Evolutionary conservation across 2,113 vertebrate genomes (phyloP), one percentile per base, ranked within the genome.

Genomic region (Hippocampus abdominalis): DNA sequence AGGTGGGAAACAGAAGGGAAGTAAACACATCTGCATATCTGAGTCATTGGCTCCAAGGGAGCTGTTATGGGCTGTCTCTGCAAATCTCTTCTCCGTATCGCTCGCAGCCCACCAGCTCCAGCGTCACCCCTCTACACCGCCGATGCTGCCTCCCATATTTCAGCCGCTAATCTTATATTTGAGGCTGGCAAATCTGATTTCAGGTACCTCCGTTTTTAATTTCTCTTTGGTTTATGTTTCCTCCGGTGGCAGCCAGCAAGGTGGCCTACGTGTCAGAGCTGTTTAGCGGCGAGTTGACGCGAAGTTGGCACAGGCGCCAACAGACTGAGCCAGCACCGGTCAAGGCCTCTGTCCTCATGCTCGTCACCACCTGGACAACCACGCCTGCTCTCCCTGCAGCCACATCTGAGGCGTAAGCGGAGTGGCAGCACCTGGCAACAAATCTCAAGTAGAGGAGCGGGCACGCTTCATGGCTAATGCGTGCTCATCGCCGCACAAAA

Each of bases 21-120:
- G 88, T 84, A 90, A 88, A 91, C 88, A 90, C 86, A 90, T 90
- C 88, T 91, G 90, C 87, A 88, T 88, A 89, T 89, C 87, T 92
- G 90, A 92, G 87, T 91, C 91, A 91, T 86, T 85, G 88, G 86
- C 86, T 90, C 87, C 86, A 84, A 85, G 86, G 85, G 86, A 90
- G 86, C 84, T 87, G 86, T 91, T 87, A 85, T 83, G 82, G 84
- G 86, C 79, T 88, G 80, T 87, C 83, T 89, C 81, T 81, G 81
- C 81, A 81, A 82, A 84, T 88, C 80, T 87, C 80, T 80, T 86
- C 87, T 85, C 81, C 68, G 74, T 27, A 44, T 79, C 78, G 79
- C 80, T 81, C 74, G 36, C 76, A 83, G 77, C 88, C 83, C 82
- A 85, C 86, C 72, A 88, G 75, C 77, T 84, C 76, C 72, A 78